Percentiles rank a stretch among this genome's conserved stretches.
Evolutionary conservation across 2,113 vertebrate species (phyloP).

Genomic region (Oncorhynchus clarkii): DNA sequence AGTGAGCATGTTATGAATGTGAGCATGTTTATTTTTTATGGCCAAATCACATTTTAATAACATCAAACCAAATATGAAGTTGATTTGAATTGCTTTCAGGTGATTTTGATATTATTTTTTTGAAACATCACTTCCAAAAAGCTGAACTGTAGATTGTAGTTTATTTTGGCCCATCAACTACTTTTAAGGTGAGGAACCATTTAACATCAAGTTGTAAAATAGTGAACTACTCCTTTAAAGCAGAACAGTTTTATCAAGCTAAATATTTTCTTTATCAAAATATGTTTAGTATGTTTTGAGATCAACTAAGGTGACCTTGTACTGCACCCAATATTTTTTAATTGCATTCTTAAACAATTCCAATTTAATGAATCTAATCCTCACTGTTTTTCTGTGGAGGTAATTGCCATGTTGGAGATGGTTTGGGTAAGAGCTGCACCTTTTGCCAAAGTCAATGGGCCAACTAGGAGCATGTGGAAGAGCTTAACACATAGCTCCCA

Average conservation of each 20-base stretch:
- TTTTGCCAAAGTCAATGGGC: constrained; percentile 13
- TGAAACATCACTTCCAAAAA: not conserved
- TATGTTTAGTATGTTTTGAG: not conserved
- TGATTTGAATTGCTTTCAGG: not conserved
- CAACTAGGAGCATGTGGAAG: constrained; percentile 34
- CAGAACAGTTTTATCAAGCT: not conserved
- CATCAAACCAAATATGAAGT: no score
- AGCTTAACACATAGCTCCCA: constrained; percentile 23
- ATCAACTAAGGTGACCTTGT: not conserved
- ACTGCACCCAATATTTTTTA: not conserved
- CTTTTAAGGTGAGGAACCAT: no score
- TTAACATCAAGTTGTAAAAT: no score
- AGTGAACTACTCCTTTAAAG: no score
- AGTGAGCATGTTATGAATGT: no score
- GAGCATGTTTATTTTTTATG: no score
- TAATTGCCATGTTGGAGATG: constrained; percentile 9
- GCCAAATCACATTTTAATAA: no score
- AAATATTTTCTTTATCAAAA: not conserved
- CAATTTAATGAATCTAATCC: not conserved
- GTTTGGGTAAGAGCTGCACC: constrained; percentile 8
- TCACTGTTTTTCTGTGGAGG: not conserved
- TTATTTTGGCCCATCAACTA: not conserved
- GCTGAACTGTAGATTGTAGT: not conserved
- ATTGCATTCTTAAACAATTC: not conserved
- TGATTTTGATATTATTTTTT: not conserved